Evolutionary conservation across 2,888 invertebrate genomes (phyloP), one percentile per base, ranked within the genome.

Genomic region (Bimastos eiseni): DNA sequence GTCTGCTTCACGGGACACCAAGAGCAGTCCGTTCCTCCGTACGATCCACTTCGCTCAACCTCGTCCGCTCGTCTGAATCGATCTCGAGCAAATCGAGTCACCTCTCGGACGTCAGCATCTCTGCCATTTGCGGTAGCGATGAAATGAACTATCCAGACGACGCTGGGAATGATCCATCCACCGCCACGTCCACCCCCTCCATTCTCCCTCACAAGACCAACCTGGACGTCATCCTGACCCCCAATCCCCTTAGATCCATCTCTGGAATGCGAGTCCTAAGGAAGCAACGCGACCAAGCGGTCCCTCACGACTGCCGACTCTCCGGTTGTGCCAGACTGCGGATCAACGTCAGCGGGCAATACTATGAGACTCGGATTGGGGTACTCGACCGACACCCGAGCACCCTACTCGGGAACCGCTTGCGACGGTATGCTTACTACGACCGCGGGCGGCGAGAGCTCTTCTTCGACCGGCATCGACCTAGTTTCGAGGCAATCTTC

Each of bases 401-500:
- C 33, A 95, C 95, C 5, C 93, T 95, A 34, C 93, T 95, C 6
- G 95, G 95, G 13, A 94, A 95, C 92, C 94, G 94, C 8, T 92
- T 93, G 83, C 94, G 94, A 92, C 92, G 95, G 37, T 92, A 93
- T 49, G 93, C 93, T 92, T 95, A 93, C 92, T 95, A 94, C 91
- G 95, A 95, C 92, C 92, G 93, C 83, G 92, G 92, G 88, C 92
- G 94, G 90, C 93, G 94, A 89, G 95, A 95, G 91, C 94, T 94
- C 91, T 95, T 95, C 92, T 94, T 95, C 91, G 95, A 95, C 92
- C 92, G 95, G 38, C 95, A 95, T 91, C 93, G 95, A 92, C 95
- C 95, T 19, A 94, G 94, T 19, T 95, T 95, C 92, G 95, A 95
- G 92, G 94, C 95, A 34, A 94, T 95, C 86, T 95, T 95, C 91